A percentile compares a stretch with the other conserved stretches of the same genome.
Conservation (phyloP, 2,113 vertebrate species). For the Pan troglodytes region NHGRI_mPanTro3-v2.1_pri NC_086015.1:78766501-78767000, state of each 20-base stretch:
- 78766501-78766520: not conserved
- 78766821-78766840: not conserved
- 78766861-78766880: not conserved
- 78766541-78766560: not conserved
- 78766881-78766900: not conserved
- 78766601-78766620: fast-evolving
- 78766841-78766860: not conserved
- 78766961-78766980: not conserved
- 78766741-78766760: not conserved
- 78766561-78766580: not conserved
- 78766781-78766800: not conserved
- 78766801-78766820: not conserved
- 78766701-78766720: not conserved
- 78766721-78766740: not conserved
- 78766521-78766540: not conserved
- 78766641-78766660: not conserved
- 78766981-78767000: not conserved
- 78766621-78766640: not conserved
- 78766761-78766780: not conserved
- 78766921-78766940: not conserved
- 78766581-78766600: not conserved
- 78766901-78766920: not conserved
- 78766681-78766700: not conserved
- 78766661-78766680: not conserved
- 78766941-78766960: not conserved